Conservation (phyloP, 2,888 invertebrate species). For the Adelognathus sp. region DNA sequence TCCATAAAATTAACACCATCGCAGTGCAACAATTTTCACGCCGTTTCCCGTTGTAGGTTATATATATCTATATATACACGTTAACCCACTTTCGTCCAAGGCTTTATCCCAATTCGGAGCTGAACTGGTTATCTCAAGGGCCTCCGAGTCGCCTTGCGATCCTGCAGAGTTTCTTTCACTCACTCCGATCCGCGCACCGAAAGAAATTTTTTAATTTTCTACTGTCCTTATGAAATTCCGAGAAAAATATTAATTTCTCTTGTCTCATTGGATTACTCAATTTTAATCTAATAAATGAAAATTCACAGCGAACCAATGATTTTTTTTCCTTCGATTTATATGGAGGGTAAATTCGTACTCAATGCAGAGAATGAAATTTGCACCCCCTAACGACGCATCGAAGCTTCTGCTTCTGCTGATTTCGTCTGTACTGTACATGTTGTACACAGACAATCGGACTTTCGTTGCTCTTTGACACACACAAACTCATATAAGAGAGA, state of each 20-base stretch:
- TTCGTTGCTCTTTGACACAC: not conserved
- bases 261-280: no score
- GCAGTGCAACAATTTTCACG: not conserved
- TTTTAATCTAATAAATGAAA: no score
- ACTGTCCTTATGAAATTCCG: no score
- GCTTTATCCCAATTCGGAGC: not conserved
- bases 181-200: no score
- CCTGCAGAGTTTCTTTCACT: no score
- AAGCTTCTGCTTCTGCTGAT: conserved; percentile 24
- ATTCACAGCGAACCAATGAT: not conserved
- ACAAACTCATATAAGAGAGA: conserved; percentile 15
- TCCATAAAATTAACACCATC: not conserved
- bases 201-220: no score
- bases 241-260: no score
- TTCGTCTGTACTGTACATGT: conserved; percentile 6
- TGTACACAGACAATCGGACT: not conserved
- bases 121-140: conserved; percentile 7
- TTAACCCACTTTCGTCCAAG: conserved; percentile 22
- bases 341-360: not conserved
- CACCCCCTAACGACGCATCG: conserved; percentile 16
- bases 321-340: not conserved
- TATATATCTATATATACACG: conserved; percentile 6
- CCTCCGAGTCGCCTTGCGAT: not conserved
- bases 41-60: conserved; percentile 46
- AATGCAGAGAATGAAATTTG: conserved; percentile 21